Percentiles rank a stretch among this genome's conserved stretches.
phyloP scores from a whole-genome alignment of 2,888 invertebrate species.

The Eupithecia insigniata region DNA sequence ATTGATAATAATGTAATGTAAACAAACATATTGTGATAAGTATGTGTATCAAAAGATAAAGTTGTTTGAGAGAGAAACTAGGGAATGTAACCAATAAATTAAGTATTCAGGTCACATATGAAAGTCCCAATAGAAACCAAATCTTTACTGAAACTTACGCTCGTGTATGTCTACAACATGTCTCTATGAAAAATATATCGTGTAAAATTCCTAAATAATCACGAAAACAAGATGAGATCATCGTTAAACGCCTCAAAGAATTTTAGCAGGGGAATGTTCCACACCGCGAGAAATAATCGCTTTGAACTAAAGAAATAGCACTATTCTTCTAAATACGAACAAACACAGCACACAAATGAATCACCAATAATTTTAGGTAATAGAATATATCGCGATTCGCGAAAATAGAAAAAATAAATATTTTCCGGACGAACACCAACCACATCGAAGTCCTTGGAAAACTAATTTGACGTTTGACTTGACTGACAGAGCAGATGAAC shows the following conservation, averaged over 20 bases:
- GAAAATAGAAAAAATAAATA: conserved; percentile 41
- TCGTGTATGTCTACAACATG: not conserved
- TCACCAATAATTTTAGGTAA: conserved; percentile 1
- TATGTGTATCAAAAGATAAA: not conserved
- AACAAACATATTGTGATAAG: not conserved
- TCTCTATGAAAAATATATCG: not conserved
- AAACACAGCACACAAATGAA: conserved; percentile 58
- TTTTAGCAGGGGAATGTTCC: conserved; percentile 24
- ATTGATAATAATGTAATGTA: too few relatives aligned
- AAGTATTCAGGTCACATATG: conserved; percentile 25
- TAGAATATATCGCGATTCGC: conserved; percentile 2
- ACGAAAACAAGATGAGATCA: conserved; percentile 58
- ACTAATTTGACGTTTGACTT: conserved; percentile 2
- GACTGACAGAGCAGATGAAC: conserved; percentile 30
- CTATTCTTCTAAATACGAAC: conserved; percentile 9
- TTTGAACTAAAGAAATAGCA: not conserved
- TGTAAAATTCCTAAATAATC: conserved; percentile 42
- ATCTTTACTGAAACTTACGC: conserved; percentile 12
- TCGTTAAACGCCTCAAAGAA: conserved; percentile 41
- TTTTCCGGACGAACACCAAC: conserved; percentile 48
- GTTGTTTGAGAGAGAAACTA: conserved; percentile 1
- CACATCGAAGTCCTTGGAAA: conserved; percentile 60
- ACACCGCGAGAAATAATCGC: conserved; percentile 12
- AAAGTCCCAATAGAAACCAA: not conserved
- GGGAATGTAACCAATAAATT: conserved; percentile 4